Conservation (phyloP, 2,888 invertebrate genomes). For the Coleophora deauratella region DNA sequence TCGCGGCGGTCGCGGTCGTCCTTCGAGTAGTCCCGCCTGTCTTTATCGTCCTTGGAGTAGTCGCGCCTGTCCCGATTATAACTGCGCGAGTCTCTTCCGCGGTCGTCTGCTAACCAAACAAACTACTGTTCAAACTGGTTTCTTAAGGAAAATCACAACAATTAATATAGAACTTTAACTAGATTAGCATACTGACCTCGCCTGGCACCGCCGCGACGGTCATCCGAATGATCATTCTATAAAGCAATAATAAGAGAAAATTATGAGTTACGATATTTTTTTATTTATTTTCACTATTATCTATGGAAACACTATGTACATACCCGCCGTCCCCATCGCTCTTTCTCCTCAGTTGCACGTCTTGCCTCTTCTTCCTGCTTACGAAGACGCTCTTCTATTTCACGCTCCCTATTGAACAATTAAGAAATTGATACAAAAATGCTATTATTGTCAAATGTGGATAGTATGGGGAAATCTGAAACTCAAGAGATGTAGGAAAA, state of each 20-base stretch:
- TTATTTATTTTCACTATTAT: too few relatives aligned
- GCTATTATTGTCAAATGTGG: too few relatives aligned
- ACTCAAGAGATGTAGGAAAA: too few relatives aligned
- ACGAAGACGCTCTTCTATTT: constrained; percentile 91
- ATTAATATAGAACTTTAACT: background rate
- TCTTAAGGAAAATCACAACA: background rate
- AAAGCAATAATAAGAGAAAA: constrained; percentile 10
- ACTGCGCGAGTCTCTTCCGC: constrained; percentile 53
- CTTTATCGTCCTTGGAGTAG: constrained; percentile 46
- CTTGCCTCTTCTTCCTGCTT: constrained; percentile 71
- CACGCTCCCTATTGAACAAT: constrained; percentile 75
- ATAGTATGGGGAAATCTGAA: too few relatives aligned
- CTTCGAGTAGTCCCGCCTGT: constrained; percentile 26
- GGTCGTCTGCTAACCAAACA: constrained; percentile 35
- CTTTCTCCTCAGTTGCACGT: constrained; percentile 52
- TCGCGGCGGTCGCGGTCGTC: constrained; percentile 26
- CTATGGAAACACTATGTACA: constrained; percentile 3
- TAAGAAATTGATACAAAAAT: too few relatives aligned
- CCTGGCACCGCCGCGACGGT: constrained; percentile 52
- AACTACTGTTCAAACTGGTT: too few relatives aligned
- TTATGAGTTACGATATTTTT: too few relatives aligned
- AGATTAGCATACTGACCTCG: constrained; percentile 40
- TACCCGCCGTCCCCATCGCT: constrained; percentile 61
- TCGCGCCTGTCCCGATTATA: constrained; percentile 54
- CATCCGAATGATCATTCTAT: constrained; percentile 62